A percentile compares a stretch with the other conserved stretches of the same genome.
Conservation (phyloP, 2,113 vertebrate species). For the Australoheros scitulus region DNA sequence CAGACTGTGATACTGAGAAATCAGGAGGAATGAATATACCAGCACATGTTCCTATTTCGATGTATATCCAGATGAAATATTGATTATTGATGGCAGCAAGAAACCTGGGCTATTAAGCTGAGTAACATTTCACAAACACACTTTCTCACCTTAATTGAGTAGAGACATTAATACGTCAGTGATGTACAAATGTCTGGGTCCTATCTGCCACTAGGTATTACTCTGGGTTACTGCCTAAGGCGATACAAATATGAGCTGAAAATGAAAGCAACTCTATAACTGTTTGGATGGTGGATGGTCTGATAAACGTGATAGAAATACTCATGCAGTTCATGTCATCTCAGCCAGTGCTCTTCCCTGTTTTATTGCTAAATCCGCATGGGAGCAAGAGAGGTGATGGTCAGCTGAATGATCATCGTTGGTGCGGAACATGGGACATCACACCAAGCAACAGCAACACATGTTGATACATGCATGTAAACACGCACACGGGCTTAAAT, state of each 20-base stretch:
- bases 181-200: slow-evolving; percentile 66
- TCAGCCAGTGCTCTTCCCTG: slow-evolving; percentile 37
- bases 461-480: slow-evolving; percentile 54
- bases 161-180: slow-evolving; percentile 65
- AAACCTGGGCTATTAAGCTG: slow-evolving; percentile 60
- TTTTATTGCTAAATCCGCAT: slow-evolving; percentile 53
- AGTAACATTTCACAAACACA: slow-evolving; percentile 64
- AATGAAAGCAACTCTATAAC: slow-evolving; percentile 72
- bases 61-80: slow-evolving; percentile 70
- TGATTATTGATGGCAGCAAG: slow-evolving; percentile 62
- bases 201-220: slow-evolving; percentile 68
- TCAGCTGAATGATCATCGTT: slow-evolving; percentile 58
- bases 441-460: slow-evolving; percentile 39
- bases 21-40: slow-evolving; percentile 35
- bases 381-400: slow-evolving; percentile 62
- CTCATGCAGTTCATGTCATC: slow-evolving; percentile 61
- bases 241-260: slow-evolving; percentile 70
- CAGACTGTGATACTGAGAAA: slow-evolving; percentile 51
- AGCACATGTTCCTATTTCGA: slow-evolving; percentile 45
- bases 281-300: slow-evolving; percentile 64
- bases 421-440: slow-evolving; percentile 57
- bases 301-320: slow-evolving; percentile 72
- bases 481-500: slow-evolving; percentile 14
- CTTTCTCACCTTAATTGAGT: slow-evolving; percentile 63
- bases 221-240: slow-evolving; percentile 67